Conservation (phyloP, 2,113 vertebrate genomes). For the Solea senegalensis region DNA sequence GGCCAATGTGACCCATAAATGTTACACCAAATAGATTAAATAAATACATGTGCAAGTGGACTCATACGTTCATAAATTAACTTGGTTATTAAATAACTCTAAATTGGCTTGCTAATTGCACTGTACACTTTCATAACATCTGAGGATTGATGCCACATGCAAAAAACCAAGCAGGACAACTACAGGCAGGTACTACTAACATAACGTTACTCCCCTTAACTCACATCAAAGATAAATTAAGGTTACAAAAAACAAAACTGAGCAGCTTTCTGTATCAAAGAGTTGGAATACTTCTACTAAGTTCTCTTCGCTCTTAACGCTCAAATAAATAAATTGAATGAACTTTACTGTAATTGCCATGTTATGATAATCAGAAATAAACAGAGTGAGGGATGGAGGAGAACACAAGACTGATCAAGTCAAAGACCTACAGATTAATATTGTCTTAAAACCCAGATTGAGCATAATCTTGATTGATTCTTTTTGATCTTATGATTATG, state of each 20-base stretch:
- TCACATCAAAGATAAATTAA: no score
- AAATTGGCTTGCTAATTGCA: neutral
- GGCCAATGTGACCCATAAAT: neutral
- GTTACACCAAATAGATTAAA: neutral
- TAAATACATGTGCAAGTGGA: neutral
- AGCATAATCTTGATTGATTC: neutral
- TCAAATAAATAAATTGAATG: neutral
- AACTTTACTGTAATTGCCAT: slow-evolving; percentile 15
- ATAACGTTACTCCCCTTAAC: no score
- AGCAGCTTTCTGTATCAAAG: neutral
- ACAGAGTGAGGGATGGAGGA: neutral
- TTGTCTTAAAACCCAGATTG: neutral
- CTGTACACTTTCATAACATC: neutral
- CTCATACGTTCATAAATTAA: neutral
- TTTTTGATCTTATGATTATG: neutral
- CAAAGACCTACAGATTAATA: neutral
- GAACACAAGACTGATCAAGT: neutral
- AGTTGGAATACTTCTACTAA: neutral
- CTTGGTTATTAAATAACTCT: neutral
- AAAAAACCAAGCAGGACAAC: slow-evolving; percentile 11
- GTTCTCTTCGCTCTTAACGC: slow-evolving; percentile 6
- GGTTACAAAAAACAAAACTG: neutral
- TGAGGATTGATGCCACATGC: neutral
- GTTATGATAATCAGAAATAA: neutral
- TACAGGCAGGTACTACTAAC: neutral